Base-by-base conservation (phyloP, 2,888 invertebrate species). In the Pollenia angustigena region DNA sequence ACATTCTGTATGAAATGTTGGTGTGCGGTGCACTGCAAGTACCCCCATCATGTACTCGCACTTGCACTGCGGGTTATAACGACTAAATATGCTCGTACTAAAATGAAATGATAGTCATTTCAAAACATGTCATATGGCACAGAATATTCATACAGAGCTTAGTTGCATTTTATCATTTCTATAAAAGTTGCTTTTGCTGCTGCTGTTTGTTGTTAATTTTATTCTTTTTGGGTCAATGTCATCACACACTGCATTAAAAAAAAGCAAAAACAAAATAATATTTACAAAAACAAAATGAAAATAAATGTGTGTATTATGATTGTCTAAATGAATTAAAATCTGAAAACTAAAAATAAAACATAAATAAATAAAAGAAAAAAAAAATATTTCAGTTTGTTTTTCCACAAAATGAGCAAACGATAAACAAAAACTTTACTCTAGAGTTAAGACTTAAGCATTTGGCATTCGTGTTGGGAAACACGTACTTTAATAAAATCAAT, bases 221-320 rank as follows among this genome's bases (percentile, higher is more conserved):
- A 52, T 87, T 84, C 66, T 87, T 78, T 87, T 74, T 87, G 69
- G 87, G 87, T 87, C 87, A 87, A 87, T 84, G 87, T 84, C 87
- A 84, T 32, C 32, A 32, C 32, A 32, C 62, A 72, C 44, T 84
- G 84, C 81, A 87, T 76, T 64, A 60, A 66, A 23, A 58, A 81
- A 84, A 54, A 48, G 32, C n/a, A 58, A 71, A 46, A 54, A 48
- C n/a, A 40, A 54, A 56, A 52, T 23, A 7, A 64, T 4, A 75
- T 23, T 50, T 48, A 78, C 1, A 71, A 75, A 71, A 42, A 42
- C 14, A 60, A 42, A 82, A 32, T 32, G 14, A 12, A 56, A 32
- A 60, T 52, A 71, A 74, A 69, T 74, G 14, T 74, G 48, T 60
- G 18, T 72, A 48, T 46, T 72, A 76, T 80, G 81, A 76, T 81